These are phyloP conservation scores for Helostoma temminkii DNA, from an alignment of 2,797 vertebrate species.

Conservation along the genomic window DNA sequence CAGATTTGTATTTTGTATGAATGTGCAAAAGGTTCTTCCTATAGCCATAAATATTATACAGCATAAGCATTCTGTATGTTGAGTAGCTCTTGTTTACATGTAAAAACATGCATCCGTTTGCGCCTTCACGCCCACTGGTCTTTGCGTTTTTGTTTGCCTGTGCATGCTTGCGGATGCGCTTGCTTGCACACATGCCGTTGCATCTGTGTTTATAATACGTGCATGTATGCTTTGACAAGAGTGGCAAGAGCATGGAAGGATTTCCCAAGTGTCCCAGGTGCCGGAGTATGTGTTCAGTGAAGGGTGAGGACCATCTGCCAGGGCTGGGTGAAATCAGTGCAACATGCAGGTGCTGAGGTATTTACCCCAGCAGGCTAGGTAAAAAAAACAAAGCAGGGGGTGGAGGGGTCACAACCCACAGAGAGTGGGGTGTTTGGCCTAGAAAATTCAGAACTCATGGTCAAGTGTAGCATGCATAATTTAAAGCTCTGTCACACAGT, in stretches of 20 bases:
- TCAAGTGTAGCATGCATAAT: slow-evolving; percentile 60
- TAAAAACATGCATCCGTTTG: too few relatives aligned
- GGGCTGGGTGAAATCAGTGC: slow-evolving; percentile 71
- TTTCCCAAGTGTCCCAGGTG: slow-evolving; percentile 71
- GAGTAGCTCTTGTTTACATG: too few relatives aligned
- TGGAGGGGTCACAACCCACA: slow-evolving; percentile 40
- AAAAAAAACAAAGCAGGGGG: slow-evolving; percentile 32
- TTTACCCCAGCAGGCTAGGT: slow-evolving; percentile 72
- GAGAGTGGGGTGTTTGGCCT: slow-evolving; percentile 64
- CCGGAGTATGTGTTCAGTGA: slow-evolving; percentile 60
- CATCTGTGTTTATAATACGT: slow-evolving; percentile 56
- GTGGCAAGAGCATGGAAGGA: slow-evolving; percentile 51
- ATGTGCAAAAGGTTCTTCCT: neutral
- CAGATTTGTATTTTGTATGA: neutral
- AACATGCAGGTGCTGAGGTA: slow-evolving; percentile 82
- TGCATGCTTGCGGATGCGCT: slow-evolving; percentile 20
- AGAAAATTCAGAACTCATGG: slow-evolving; percentile 64
- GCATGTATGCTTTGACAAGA: slow-evolving; percentile 47
- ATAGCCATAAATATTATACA: neutral
- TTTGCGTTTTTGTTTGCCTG: slow-evolving; percentile 8
- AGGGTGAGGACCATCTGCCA: slow-evolving; percentile 82
- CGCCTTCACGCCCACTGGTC: neutral
- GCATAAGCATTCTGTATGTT: slow-evolving; percentile 7
- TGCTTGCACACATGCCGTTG: slow-evolving; percentile 47
- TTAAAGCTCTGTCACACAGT: slow-evolving; percentile 42